These are phyloP conservation scores for Chloroceryle amazona DNA, from an alignment of 2,797 vertebrate genomes.

Conservation along the genomic window DNA sequence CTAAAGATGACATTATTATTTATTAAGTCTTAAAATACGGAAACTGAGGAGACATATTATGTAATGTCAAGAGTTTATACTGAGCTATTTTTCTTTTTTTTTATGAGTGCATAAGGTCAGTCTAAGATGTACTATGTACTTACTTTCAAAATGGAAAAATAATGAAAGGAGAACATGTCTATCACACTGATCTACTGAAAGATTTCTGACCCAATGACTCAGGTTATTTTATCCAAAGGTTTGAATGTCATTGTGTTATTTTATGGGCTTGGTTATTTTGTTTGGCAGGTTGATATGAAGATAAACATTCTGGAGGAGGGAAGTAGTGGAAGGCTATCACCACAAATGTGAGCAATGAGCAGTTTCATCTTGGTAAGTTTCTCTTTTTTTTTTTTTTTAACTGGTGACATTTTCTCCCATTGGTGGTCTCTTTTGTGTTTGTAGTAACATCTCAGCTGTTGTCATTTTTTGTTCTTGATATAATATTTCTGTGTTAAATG, in stretches of 20 bases:
- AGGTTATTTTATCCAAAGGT: not conserved
- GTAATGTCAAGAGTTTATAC: not conserved
- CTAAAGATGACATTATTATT: not conserved
- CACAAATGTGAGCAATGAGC: constrained; percentile 44
- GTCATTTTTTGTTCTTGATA: not conserved
- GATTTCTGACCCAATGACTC: not conserved
- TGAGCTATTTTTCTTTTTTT: not conserved
- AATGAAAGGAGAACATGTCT: not conserved
- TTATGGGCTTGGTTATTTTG: fast-evolving
- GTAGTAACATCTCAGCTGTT: not conserved
- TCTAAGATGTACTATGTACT: not conserved
- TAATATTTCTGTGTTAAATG: not conserved
- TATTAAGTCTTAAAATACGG: not conserved
- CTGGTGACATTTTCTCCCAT: not conserved
- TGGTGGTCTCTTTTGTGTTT: not conserved
- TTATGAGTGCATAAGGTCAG: not conserved
- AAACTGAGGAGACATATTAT: not conserved
- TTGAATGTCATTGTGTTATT: not conserved
- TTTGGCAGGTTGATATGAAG: not conserved
- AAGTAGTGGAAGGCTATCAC: not conserved
- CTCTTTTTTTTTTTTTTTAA: not conserved
- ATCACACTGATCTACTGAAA: not conserved
- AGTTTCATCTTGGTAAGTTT: constrained; percentile 42
- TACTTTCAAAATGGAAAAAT: not conserved
- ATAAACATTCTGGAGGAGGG: not conserved